Conservation (phyloP, 1,140 invertebrate species). For the Eulimnadia texana region DNA sequence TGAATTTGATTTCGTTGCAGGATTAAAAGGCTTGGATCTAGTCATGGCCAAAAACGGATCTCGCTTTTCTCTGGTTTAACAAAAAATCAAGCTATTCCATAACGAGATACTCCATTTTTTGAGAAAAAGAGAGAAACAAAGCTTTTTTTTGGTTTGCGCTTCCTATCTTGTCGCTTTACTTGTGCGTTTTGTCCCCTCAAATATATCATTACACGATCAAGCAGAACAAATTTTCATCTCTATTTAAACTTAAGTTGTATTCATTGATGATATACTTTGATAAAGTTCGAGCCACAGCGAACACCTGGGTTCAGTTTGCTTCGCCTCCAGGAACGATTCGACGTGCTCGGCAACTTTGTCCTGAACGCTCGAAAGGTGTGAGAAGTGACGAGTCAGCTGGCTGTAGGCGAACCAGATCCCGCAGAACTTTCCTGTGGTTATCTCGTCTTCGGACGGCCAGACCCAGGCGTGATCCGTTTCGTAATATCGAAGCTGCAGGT, state of each 20-base stretch:
- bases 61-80: not conserved
- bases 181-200: not conserved
- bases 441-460: conserved; percentile 1
- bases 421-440: not conserved
- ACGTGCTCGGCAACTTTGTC: conserved; percentile 1
- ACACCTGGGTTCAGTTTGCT: not conserved
- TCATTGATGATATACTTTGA: not conserved
- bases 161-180: not conserved
- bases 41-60: not conserved
- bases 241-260: not conserved
- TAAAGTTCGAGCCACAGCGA: not conserved
- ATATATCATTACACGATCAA: not conserved
- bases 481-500: conserved; percentile 1
- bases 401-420: conserved; percentile 2
- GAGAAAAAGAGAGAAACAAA: not conserved
- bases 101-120: not conserved
- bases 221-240: no score
- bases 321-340: not conserved
- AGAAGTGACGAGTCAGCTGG: conserved; percentile 6
- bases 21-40: not conserved
- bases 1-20: no score
- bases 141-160: not conserved
- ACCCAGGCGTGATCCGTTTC: not conserved
- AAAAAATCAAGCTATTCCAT: no score
- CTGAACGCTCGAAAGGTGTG: not conserved